phyloP scores from a whole-genome alignment of 2,113 vertebrate genomes.

The Engraulis encrasicolus region DNA sequence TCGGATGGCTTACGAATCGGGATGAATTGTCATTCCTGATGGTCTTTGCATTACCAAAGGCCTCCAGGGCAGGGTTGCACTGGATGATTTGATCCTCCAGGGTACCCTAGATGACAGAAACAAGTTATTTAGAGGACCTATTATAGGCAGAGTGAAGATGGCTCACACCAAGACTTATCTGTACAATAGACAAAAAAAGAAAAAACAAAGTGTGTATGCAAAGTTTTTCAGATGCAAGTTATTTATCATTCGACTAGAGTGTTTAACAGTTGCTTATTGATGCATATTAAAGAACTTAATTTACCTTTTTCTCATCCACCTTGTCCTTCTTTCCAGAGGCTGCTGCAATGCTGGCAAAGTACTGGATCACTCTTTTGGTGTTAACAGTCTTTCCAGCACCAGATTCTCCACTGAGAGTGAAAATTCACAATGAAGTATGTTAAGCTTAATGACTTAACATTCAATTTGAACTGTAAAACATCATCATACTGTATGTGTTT shows the following conservation, averaged over 20 bases:
- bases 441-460: background rate
- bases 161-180: too few species aligned
- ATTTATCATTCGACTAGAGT: too few species aligned
- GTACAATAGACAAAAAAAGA: too few species aligned
- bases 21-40: slow-evolving; percentile 83
- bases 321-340: slow-evolving; percentile 82
- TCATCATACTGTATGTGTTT: too few species aligned
- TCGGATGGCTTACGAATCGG: slow-evolving; percentile 75
- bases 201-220: too few species aligned
- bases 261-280: too few species aligned
- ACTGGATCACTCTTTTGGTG: slow-evolving; percentile 87
- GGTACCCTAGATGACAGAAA: slow-evolving; percentile 71
- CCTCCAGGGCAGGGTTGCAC: slow-evolving; percentile 86
- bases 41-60: slow-evolving; percentile 87
- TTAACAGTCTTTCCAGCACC: slow-evolving; percentile 89
- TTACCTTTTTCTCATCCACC: slow-evolving; percentile 71
- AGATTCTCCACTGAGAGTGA: slow-evolving; percentile 81
- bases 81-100: slow-evolving; percentile 90
- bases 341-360: slow-evolving; percentile 86
- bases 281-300: background rate
- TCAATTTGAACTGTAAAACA: background rate
- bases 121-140: too few species aligned
- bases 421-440: background rate
- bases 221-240: too few species aligned
- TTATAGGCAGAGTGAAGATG: too few species aligned